Conservation (phyloP, 2,797 vertebrate species). For the Neostethus bicornis region DNA sequence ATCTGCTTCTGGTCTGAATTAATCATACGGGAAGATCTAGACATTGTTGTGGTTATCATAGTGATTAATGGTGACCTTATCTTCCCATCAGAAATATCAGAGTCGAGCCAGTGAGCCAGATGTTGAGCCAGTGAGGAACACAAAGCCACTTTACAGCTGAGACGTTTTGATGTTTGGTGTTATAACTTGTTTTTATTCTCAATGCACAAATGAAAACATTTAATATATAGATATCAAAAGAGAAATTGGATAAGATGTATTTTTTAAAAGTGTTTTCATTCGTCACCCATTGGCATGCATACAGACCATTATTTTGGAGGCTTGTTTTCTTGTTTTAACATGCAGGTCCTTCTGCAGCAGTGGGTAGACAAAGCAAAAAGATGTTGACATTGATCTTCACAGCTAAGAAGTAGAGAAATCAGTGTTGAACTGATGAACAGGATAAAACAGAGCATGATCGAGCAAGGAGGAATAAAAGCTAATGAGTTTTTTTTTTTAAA, state of each 20-base stretch:
- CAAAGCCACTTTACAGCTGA: too few species aligned
- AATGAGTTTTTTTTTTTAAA: too few species aligned
- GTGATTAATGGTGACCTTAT: background rate
- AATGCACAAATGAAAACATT: background rate
- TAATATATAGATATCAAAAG: background rate
- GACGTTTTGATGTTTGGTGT: background rate
- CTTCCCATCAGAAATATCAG: slow-evolving; percentile 13
- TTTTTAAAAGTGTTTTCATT: background rate
- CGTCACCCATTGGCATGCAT: slow-evolving; percentile 13
- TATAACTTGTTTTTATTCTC: background rate
- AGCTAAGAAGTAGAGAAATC: background rate
- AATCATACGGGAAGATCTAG: slow-evolving; percentile 23
- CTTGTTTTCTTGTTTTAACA: slow-evolving; percentile 9
- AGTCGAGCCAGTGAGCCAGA: too few species aligned
- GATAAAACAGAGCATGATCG: background rate
- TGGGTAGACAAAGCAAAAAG: background rate
- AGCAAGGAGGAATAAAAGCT: background rate
- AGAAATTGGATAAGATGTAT: background rate
- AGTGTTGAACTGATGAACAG: too few species aligned
- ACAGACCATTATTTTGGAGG: slow-evolving; percentile 13
- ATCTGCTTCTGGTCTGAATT: slow-evolving; percentile 21
- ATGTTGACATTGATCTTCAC: background rate
- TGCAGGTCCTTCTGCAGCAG: background rate
- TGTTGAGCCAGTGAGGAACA: too few species aligned
- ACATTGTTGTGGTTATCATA: slow-evolving; percentile 15